Percentiles rank a stretch among this genome's conserved stretches.
Evolutionary conservation across 2,797 vertebrate species (phyloP).

Genomic region (Phrynocephalus guinanensis): DNA sequence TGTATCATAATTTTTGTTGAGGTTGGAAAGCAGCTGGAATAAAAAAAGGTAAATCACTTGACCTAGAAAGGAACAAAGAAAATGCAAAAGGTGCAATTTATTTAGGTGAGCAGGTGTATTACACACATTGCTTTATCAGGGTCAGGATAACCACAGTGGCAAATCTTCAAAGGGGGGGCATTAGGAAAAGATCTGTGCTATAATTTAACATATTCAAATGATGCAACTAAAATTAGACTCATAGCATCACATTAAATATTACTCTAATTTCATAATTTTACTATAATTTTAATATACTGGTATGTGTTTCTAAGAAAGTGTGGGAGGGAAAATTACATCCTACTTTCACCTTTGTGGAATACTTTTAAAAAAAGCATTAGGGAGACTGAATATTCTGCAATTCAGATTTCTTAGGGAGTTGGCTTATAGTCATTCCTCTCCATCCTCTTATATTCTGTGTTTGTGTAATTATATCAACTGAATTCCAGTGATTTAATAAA

Average conservation of each 20-base stretch:
- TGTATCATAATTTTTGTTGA: slow-evolving; percentile 22
- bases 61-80: slow-evolving; percentile 8
- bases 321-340: too few species aligned
- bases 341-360: background rate
- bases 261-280: slow-evolving; percentile 2
- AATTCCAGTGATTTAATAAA: background rate
- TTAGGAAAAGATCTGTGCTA: background rate
- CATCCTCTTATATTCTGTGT: background rate
- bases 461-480: background rate
- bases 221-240: slow-evolving; percentile 14
- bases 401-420: background rate
- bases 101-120: background rate
- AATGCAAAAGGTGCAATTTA: background rate
- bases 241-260: background rate
- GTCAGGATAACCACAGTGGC: background rate
- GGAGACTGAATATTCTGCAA: background rate
- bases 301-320: background rate
- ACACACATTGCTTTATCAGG: slow-evolving; percentile 20
- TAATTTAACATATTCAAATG: background rate
- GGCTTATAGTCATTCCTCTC: background rate
- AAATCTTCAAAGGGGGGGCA: slow-evolving; percentile 13
- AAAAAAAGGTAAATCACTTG: background rate
- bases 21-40: background rate
- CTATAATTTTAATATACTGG: background rate
- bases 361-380: background rate